Evolutionary conservation across 2,888 invertebrate genomes (phyloP).

Genomic region (Eupithecia insigniata): DNA sequence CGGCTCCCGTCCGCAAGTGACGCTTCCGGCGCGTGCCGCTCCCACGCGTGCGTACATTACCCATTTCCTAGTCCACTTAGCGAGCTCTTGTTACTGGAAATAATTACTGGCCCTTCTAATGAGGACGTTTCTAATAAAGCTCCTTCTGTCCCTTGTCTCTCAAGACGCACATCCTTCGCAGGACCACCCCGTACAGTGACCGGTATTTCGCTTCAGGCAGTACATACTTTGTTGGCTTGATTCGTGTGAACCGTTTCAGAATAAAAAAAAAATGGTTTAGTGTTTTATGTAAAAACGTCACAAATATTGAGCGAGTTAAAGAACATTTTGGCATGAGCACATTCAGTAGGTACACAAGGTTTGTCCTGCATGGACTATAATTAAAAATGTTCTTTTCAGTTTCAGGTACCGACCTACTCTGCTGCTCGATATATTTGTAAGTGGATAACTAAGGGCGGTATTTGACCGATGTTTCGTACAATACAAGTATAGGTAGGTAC

Average conservation of each 20-base stretch:
- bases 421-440: slow-evolving; percentile 20
- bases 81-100: not conserved
- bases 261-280: not conserved
- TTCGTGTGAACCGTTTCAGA: not conserved
- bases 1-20: slow-evolving; percentile 47
- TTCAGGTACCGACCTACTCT: slow-evolving; percentile 40
- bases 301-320: too few species aligned
- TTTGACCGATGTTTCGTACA: not conserved
- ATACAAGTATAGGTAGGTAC: not conserved
- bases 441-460: not conserved
- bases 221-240: not conserved
- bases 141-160: not conserved
- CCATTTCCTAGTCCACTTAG: slow-evolving; percentile 41
- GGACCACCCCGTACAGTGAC: not conserved
- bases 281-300: not conserved
- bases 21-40: slow-evolving; percentile 47
- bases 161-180: not conserved
- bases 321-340: too few species aligned
- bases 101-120: slow-evolving; percentile 27
- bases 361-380: not conserved
- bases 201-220: not conserved
- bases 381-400: slow-evolving; percentile 26
- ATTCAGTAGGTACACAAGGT: too few species aligned
- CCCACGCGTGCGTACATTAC: slow-evolving; percentile 48
- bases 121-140: not conserved